phyloP scores from a whole-genome alignment of 1,140 invertebrate species.

The Ceratina australensis region DNA sequence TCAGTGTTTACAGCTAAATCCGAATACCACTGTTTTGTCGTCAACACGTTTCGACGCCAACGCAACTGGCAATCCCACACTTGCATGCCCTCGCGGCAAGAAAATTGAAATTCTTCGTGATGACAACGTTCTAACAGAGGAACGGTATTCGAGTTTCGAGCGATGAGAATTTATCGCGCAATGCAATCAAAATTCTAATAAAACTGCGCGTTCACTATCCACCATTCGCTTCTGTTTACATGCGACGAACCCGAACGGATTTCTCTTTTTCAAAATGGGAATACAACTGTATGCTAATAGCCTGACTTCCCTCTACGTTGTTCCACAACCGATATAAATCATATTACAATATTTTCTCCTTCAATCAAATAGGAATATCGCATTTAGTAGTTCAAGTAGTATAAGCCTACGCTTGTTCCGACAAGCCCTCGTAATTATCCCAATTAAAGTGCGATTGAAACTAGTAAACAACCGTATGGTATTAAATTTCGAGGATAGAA shows the following conservation, averaged over 20 bases:
- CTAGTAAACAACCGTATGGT: no score
- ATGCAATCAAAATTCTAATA: slow-evolving; percentile 35
- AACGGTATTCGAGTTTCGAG: background rate
- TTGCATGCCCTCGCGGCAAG: background rate
- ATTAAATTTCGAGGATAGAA: no score
- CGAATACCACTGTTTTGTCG: background rate
- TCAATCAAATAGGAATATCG: background rate
- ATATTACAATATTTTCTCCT: no score
- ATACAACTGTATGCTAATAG: slow-evolving; percentile 52
- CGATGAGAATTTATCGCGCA: slow-evolving; percentile 22
- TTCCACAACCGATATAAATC: no score
- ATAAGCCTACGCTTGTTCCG: background rate
- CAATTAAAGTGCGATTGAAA: no score
- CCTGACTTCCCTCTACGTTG: no score
- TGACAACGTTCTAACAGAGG: background rate
- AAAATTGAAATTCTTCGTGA: slow-evolving; percentile 30
- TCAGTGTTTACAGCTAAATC: no score
- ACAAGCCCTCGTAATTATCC: no score
- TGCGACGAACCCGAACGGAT: background rate
- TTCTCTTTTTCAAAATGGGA: slow-evolving; percentile 27
- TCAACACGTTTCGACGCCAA: background rate
- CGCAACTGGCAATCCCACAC: background rate
- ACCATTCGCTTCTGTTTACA: slow-evolving; percentile 11
- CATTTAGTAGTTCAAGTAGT: background rate
- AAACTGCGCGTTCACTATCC: slow-evolving; percentile 28